A percentile compares a stretch with the other conserved stretches of the same genome.
Evolutionary conservation across 2,113 vertebrate genomes (phyloP).

Genomic region (Eolophus roseicapilla): DNA sequence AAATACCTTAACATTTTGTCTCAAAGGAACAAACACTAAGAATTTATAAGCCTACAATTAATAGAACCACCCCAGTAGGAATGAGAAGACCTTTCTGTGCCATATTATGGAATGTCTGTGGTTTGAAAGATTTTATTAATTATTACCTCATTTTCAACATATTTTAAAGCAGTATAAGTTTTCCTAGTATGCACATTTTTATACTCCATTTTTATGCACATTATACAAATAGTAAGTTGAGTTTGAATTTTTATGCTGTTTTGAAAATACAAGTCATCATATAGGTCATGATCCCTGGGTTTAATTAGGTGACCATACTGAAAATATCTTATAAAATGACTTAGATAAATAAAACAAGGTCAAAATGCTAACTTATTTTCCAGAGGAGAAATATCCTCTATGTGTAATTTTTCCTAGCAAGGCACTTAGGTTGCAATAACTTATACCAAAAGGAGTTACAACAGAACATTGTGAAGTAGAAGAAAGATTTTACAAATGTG

Average conservation of each 20-base stretch:
- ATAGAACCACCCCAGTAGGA: not conserved
- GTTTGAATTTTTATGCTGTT: not conserved
- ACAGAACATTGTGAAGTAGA: not conserved
- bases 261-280: slow-evolving; percentile 8
- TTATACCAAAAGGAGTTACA: not conserved
- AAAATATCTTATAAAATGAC: not conserved
- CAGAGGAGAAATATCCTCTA: not conserved
- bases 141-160: not conserved
- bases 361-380: slow-evolving; percentile 24
- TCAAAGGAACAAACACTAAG: not conserved
- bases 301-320: slow-evolving; percentile 24
- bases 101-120: rapidly evolving
- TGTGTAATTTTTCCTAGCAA: not conserved
- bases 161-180: not conserved
- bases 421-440: not conserved
- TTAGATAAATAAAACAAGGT: slow-evolving; percentile 20
- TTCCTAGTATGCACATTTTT: not conserved
- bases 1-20: not conserved
- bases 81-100: not conserved
- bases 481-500: not conserved
- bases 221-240: not conserved
- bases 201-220: not conserved
- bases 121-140: not conserved
- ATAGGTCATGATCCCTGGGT: not conserved
- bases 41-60: not conserved